These are phyloP conservation scores for Bufo bufo DNA, from an alignment of 2,113 vertebrate genomes.

Conservation along the genomic window DNA sequence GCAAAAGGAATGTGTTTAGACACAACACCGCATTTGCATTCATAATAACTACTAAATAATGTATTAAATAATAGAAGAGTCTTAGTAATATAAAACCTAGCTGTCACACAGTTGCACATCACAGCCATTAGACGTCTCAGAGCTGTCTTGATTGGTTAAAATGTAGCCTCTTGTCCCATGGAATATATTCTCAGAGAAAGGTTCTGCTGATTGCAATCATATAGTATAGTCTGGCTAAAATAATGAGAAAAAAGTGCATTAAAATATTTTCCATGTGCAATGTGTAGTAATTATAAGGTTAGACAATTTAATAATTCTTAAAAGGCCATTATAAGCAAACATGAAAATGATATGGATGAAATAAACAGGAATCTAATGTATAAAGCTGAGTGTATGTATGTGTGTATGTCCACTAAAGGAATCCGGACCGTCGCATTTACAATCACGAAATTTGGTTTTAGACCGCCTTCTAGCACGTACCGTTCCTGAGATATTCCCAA, in stretches of 20 bases:
- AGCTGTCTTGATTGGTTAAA: constrained; percentile 11
- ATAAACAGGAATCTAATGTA: too few relatives aligned
- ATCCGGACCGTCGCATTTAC: too few relatives aligned
- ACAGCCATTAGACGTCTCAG: constrained; percentile 1
- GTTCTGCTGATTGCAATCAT: constrained; percentile 27
- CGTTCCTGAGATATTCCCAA: too few relatives aligned
- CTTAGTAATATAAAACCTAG: constrained; percentile 28
- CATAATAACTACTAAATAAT: constrained; percentile 14
- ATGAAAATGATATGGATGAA: not conserved
- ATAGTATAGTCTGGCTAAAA: not conserved
- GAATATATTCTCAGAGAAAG: not conserved
- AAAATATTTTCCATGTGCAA: not conserved
- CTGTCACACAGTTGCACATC: constrained; percentile 12
- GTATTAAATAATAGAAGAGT: constrained; percentile 10
- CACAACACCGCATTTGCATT: constrained; percentile 19
- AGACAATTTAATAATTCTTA: not conserved
- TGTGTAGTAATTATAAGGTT: not conserved
- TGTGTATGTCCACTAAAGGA: too few relatives aligned
- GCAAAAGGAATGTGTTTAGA: constrained; percentile 14
- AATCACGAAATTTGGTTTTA: too few relatives aligned
- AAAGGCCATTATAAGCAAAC: not conserved
- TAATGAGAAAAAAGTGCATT: not conserved
- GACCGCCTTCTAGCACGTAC: too few relatives aligned
- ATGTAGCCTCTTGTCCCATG: not conserved
- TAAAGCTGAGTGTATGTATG: too few relatives aligned